Percentiles rank a stretch among this genome's conserved stretches.
These are phyloP conservation scores for Papilio dardanus DNA, from an alignment of 1,140 invertebrate species.

Conservation along the genomic window DNA sequence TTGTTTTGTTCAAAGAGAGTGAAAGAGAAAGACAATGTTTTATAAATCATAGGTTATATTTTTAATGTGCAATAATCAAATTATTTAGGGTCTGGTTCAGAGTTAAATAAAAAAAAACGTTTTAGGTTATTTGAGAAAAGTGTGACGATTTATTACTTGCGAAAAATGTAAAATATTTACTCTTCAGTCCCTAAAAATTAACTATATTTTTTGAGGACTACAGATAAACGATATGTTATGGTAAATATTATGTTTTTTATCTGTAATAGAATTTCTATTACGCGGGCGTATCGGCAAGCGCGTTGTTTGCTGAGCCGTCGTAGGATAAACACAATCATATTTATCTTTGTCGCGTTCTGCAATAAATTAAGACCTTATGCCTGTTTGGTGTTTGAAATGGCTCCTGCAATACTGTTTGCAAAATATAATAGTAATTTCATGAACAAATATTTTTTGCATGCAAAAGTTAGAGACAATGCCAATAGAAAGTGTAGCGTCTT, in stretches of 20 bases:
- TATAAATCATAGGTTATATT: too few species aligned
- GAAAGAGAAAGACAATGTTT: too few species aligned
- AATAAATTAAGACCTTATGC: constrained; percentile 34
- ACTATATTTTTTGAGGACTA: background rate
- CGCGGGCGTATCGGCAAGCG: background rate
- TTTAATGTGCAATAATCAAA: too few species aligned
- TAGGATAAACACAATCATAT: constrained; percentile 32
- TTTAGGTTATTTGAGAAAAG: too few species aligned
- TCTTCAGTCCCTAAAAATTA: background rate
- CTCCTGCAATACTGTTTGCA: background rate
- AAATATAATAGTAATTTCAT: constrained; percentile 1
- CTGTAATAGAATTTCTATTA: constrained; percentile 32
- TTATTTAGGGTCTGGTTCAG: too few species aligned
- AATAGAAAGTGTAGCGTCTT: too few species aligned
- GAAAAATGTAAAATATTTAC: background rate
- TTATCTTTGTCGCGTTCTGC: constrained; percentile 30
- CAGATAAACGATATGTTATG: constrained; percentile 23
- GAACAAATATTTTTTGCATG: background rate
- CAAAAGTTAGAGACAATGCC: background rate
- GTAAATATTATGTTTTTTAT: constrained; percentile 37
- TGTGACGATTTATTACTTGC: too few species aligned
- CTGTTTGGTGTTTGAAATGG: constrained; percentile 9
- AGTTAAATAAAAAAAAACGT: too few species aligned
- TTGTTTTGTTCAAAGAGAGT: too few species aligned
- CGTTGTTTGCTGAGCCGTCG: constrained; percentile 22